These are phyloP conservation scores for Struthidea cinerea DNA, from an alignment of 2,113 vertebrate genomes.

Conservation along the genomic window DNA sequence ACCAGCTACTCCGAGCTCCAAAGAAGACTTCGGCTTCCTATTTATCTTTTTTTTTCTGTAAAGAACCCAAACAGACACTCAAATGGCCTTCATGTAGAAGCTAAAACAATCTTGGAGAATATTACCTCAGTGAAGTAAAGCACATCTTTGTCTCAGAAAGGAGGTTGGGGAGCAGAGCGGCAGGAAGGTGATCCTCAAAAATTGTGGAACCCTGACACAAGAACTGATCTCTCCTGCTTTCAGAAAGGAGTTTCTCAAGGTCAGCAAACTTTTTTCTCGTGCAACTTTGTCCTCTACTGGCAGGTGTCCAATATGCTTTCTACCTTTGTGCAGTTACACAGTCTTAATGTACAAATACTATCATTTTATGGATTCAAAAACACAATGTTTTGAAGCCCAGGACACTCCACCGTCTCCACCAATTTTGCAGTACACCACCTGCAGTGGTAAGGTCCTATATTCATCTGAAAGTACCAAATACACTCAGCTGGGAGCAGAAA, in stretches of 20 bases:
- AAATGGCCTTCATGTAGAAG: background rate
- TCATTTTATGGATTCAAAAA: background rate
- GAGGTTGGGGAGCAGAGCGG: constrained; percentile 67
- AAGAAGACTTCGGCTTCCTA: background rate
- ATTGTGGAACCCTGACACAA: constrained; percentile 79
- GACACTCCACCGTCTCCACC: background rate
- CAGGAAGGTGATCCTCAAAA: constrained; percentile 77
- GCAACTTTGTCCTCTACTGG: background rate
- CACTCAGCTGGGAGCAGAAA: background rate
- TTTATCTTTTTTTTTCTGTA: background rate
- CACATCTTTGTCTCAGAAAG: background rate
- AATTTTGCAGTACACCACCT: background rate
- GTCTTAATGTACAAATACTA: background rate
- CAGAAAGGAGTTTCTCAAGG: constrained; percentile 85
- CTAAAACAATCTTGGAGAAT: background rate
- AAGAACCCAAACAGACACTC: background rate
- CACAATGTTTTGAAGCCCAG: background rate
- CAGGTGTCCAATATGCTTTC: background rate
- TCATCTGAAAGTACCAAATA: background rate
- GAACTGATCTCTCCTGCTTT: constrained; percentile 83
- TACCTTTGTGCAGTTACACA: background rate
- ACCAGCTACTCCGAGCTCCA: background rate
- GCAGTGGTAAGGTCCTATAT: background rate
- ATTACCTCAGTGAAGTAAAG: background rate
- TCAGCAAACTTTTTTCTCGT: background rate